A percentile compares a stretch with the other conserved stretches of the same genome.
Evolutionary conservation across 2,113 vertebrate species (phyloP).

Genomic region (Muntiacus muntjak): DNA sequence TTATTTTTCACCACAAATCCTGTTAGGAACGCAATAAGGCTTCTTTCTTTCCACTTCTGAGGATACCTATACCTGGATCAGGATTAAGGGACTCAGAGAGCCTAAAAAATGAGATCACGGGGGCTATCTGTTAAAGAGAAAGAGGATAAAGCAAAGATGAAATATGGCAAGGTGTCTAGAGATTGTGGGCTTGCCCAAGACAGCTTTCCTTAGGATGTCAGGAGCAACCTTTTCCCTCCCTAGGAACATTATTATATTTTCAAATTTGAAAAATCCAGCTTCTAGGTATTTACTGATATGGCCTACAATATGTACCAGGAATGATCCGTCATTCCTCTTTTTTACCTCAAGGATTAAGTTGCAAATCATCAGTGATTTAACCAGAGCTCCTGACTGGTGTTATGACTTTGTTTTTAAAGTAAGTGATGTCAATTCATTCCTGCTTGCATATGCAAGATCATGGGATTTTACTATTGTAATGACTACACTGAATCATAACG

Average conservation of each 20-base stretch:
- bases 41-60: conserved; percentile 31
- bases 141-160: conserved; percentile 21
- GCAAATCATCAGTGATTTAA: neutral
- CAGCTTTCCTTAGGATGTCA: neutral
- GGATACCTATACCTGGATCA: conserved; percentile 3
- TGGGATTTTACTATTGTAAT: neutral
- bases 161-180: neutral
- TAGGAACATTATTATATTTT: neutral
- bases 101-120: neutral
- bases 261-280: neutral
- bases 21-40: neutral
- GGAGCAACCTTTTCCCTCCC: neutral
- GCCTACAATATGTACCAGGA: neutral
- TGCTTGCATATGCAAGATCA: neutral
- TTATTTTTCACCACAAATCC: conserved; percentile 20
- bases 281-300: neutral
- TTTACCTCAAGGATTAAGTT: neutral
- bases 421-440: neutral
- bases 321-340: neutral
- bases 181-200: neutral
- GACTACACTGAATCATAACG: conserved; percentile 21
- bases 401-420: neutral
- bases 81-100: conserved; percentile 29
- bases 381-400: neutral
- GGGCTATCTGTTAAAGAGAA: conserved; percentile 26